phyloP scores from a whole-genome alignment of 2,113 vertebrate species.

The Semnornis frantzii region DNA sequence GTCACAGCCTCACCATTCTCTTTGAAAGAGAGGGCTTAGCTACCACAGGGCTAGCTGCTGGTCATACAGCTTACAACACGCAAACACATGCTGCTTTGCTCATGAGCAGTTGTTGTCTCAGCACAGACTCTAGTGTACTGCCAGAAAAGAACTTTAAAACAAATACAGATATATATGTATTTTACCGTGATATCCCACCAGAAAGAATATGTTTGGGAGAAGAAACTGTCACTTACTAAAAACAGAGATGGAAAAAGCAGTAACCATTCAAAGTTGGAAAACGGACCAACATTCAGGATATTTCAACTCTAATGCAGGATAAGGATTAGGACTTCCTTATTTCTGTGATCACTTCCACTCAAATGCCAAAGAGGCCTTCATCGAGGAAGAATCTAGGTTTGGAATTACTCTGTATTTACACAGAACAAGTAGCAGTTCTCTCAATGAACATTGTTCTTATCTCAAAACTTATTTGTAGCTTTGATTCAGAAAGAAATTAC shows the following conservation, averaged over 20 bases:
- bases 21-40: neutral
- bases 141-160: neutral
- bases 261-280: neutral
- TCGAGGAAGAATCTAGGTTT: neutral
- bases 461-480: neutral
- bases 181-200: neutral
- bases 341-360: neutral
- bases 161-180: neutral
- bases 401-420: neutral
- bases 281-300: neutral
- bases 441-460: neutral
- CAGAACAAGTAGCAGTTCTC: neutral
- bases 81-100: neutral
- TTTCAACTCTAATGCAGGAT: neutral
- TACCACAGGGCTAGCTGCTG: neutral
- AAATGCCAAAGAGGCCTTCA: neutral
- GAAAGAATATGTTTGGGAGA: neutral
- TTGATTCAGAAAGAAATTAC: neutral
- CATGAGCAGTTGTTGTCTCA: neutral
- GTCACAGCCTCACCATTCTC: fast-evolving
- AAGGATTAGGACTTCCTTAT: neutral
- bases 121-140: neutral
- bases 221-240: neutral
- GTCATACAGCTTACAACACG: neutral
- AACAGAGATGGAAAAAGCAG: neutral